Conservation (phyloP, 2,797 vertebrate genomes). For the Dipus sagitta region DNA sequence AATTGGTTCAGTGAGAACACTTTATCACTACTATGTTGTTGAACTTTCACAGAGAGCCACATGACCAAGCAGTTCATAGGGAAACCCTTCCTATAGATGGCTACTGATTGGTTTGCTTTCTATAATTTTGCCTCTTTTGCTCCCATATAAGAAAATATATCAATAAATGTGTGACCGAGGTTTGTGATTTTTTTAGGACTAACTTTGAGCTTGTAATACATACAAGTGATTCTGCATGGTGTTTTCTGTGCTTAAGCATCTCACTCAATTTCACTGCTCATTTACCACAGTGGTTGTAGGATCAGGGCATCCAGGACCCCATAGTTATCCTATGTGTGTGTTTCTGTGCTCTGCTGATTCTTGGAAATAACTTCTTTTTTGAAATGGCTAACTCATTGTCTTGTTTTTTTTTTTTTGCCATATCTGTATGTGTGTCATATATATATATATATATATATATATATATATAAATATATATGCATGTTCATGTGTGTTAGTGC, state of each 20-base stretch:
- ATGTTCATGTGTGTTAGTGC: no score
- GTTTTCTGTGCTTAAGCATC: neutral
- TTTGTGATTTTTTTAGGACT: neutral
- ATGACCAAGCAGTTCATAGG: neutral
- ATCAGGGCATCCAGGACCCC: neutral
- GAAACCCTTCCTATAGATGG: neutral
- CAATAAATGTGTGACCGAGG: neutral
- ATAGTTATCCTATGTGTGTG: neutral
- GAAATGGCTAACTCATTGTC: neutral
- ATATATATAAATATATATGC: no score
- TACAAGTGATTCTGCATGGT: neutral
- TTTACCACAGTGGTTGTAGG: neutral
- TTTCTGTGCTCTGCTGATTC: neutral
- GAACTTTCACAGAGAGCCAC: neutral
- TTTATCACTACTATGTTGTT: neutral
- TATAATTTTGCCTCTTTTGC: neutral
- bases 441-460: no score
- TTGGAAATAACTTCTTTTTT: neutral
- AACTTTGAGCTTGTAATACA: neutral
- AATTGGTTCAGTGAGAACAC: neutral
- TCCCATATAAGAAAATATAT: neutral
- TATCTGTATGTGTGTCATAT: no score
- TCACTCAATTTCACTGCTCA: neutral
- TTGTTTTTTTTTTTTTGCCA: neutral
- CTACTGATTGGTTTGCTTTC: neutral